Evolutionary conservation across 1,140 invertebrate species (phyloP).

Genomic region (Penaeus indicus): DNA sequence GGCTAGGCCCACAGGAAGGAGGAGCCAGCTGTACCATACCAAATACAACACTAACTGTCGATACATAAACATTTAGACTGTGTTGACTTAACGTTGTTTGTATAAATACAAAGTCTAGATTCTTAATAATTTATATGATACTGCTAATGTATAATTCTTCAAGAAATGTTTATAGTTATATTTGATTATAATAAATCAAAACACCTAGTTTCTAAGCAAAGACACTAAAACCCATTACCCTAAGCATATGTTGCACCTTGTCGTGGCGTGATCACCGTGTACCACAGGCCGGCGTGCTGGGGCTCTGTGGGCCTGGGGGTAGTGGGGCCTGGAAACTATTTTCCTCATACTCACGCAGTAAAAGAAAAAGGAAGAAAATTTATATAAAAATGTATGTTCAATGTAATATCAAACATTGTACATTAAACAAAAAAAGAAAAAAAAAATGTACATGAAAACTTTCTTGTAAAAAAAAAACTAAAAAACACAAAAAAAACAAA

Average conservation of each 20-base stretch:
- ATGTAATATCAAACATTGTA: no score
- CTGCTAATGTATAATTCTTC: conserved; percentile 55
- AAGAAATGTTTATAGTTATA: conserved; percentile 59
- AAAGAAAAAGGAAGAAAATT: neutral
- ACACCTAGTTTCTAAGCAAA: conserved; percentile 49
- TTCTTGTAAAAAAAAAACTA: no score
- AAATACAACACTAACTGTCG: conserved; percentile 58
- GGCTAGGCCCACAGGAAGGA: conserved; percentile 46
- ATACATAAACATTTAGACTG: conserved; percentile 61
- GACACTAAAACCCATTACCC: conserved; percentile 51
- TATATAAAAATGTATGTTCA: neutral
- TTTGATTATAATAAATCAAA: conserved; percentile 55
- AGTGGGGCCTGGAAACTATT: conserved; percentile 17
- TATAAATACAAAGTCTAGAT: conserved; percentile 62
- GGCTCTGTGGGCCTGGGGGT: conserved; percentile 41
- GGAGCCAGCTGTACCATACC: conserved; percentile 56
- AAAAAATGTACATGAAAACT: no score
- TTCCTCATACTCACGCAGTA: conserved; percentile 7
- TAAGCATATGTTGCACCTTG: conserved; percentile 52
- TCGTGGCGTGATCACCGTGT: conserved; percentile 49
- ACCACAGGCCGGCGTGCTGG: conserved; percentile 52
- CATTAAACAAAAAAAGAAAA: no score
- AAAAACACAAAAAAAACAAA: no score
- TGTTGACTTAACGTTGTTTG: conserved; percentile 60
- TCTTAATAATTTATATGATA: conserved; percentile 63